A percentile compares a stretch with the other conserved stretches of the same genome.
These are phyloP conservation scores for Hydrocynus forskahlii DNA, from an alignment of 2,797 vertebrate species.

Conservation along the genomic window DNA sequence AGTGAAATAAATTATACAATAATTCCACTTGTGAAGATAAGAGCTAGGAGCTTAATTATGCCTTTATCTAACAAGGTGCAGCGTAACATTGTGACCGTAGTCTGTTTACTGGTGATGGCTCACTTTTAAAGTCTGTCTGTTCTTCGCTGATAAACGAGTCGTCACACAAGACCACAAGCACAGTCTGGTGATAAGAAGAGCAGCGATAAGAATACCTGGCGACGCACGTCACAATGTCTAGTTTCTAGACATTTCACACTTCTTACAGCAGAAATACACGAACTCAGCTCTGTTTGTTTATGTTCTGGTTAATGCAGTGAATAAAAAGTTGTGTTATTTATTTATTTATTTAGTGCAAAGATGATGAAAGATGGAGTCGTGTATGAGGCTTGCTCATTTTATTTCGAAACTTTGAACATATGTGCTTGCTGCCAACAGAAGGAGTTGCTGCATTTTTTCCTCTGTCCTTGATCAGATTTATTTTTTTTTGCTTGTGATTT, in stretches of 20 bases:
- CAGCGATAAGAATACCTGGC: constrained; percentile 68
- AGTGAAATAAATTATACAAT: constrained; percentile 68
- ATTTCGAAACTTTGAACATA: background rate
- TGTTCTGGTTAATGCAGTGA: background rate
- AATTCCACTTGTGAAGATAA: constrained; percentile 70
- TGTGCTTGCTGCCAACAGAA: constrained; percentile 10
- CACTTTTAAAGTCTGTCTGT: constrained; percentile 68
- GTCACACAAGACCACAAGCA: constrained; percentile 64
- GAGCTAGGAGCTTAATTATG: constrained; percentile 72
- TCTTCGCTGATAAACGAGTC: constrained; percentile 79
- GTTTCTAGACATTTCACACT: constrained; percentile 21
- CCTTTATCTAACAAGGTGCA: constrained; percentile 71
- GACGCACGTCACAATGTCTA: constrained; percentile 38
- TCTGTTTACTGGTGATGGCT: constrained; percentile 71
- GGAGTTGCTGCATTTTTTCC: background rate
- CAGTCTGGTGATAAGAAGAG: constrained; percentile 64
- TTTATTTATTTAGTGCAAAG: background rate
- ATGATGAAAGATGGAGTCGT: background rate
- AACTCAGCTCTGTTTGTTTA: background rate
- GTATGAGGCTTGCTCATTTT: constrained; percentile 1
- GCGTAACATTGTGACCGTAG: constrained; percentile 64
- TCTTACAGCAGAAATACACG: background rate
- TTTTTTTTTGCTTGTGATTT: constrained; percentile 10
- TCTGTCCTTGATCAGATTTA: constrained; percentile 10
- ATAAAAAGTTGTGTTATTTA: background rate